Evolutionary conservation across 2,888 invertebrate genomes (phyloP), one percentile per base, ranked within the genome.

Genomic region (Cantharis flavilabris): DNA sequence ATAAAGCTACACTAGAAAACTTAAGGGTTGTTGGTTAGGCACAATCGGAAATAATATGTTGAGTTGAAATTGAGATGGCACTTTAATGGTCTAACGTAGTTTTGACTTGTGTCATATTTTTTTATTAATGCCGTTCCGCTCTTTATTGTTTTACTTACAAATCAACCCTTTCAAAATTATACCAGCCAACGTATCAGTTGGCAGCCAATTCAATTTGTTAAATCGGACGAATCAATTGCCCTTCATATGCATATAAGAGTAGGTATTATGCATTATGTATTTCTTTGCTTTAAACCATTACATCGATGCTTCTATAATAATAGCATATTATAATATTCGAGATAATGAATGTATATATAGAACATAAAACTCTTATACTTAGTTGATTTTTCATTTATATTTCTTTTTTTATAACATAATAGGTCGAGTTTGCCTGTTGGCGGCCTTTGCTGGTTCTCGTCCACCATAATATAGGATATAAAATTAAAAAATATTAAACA

Each of bases 1-100:
- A 87, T 87, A 86, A 86, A 87, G 86, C 85, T 83, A 82, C 83
- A 85, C 86, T 86, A 86, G 86, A 86, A 84, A 84, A 79, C 81
- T 72, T 77, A 81, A 28, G 79, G 80, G 80, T 73, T 79, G 65
- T 79, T 75, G 77, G 49, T 49, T 49, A 49, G 49, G 71, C 74
- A 77, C 77, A 79, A 79, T 77, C 76, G 67, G 65, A 79, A 79
- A 77, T 76, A 79, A 77, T 76, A 79, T 79, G 77, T 77, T 71
- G 76, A 77, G 79, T 79, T 79, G 79, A 79, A 79, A 79, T 74
- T 79, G 79, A 79, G 77, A 76, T 70, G 49, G 49, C 63, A 77
- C 73, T 77, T 79, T 73, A 78, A 76, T 76, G 79, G 71, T 71
- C 70, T 62, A 73, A 72, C 26, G 69, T 64, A 49, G 26, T 69